phyloP scores from a whole-genome alignment of 2,113 vertebrate genomes.

The Megaceryle maxima region DNA sequence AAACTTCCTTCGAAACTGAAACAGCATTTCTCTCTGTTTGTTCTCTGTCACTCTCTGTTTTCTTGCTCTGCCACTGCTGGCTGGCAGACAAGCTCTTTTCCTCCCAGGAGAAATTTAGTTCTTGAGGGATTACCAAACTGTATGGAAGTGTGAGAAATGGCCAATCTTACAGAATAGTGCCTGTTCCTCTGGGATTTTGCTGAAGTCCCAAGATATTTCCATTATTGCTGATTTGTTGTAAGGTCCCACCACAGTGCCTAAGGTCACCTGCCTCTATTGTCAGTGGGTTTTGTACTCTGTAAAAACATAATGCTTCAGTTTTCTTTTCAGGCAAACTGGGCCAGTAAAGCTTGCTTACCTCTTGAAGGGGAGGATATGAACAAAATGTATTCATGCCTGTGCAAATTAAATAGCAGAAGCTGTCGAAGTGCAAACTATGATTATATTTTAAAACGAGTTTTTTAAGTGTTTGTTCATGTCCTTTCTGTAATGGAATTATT shows the following conservation, averaged over 20 bases:
- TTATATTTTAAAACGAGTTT: conserved; percentile 30
- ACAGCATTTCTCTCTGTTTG: not conserved
- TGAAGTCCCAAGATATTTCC: not conserved
- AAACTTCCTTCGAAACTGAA: not conserved
- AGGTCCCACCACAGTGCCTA: not conserved
- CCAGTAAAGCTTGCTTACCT: not conserved
- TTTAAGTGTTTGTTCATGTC: conserved; percentile 34
- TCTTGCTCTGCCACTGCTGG: not conserved
- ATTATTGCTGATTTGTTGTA: not conserved
- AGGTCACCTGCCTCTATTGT: not conserved
- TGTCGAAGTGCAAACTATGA: not conserved
- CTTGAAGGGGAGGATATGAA: not conserved
- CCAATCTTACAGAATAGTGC: not conserved
- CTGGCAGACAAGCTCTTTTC: not conserved
- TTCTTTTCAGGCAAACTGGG: not conserved
- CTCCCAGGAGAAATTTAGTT: not conserved
- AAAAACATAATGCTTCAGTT: not conserved
- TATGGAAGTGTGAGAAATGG: not conserved
- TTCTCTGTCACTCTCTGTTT: not conserved
- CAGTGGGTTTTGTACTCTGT: not conserved
- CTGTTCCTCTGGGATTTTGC: not conserved
- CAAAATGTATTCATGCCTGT: not conserved
- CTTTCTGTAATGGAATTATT: conserved; percentile 54
- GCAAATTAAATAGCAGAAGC: conserved; percentile 31
- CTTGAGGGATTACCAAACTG: not conserved